Evolutionary conservation across 2,888 invertebrate genomes (phyloP).

Genomic region (Eretmocerus hayati): DNA sequence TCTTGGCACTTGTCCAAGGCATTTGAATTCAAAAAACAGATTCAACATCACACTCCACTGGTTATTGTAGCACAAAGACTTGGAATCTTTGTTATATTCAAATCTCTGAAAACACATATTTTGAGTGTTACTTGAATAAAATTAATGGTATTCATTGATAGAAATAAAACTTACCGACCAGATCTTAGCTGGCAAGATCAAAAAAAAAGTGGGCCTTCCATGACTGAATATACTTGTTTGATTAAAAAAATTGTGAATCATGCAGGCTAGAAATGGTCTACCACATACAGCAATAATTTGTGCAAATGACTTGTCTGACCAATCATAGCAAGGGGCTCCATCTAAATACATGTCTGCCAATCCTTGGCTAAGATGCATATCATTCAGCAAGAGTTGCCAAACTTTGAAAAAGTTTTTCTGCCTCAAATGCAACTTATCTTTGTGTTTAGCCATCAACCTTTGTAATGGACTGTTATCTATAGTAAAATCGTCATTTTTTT

Average conservation of each 20-base stretch:
- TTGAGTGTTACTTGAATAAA: constrained; percentile 1
- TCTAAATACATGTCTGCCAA: constrained; percentile 52
- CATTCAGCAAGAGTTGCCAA: constrained; percentile 53
- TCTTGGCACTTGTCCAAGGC: constrained; percentile 49
- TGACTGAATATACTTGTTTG: constrained; percentile 52
- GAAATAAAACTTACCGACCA: constrained; percentile 10
- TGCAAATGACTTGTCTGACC: constrained; percentile 50
- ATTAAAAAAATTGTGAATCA: constrained; percentile 56
- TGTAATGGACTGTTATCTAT: constrained; percentile 47
- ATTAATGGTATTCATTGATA: neutral
- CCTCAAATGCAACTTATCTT: constrained; percentile 47
- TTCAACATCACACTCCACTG: constrained; percentile 59
- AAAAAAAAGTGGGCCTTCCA: constrained; percentile 59
- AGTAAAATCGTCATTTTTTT: constrained; percentile 51
- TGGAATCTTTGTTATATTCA: neutral
- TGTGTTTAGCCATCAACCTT: constrained; percentile 45
- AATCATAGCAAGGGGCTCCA: constrained; percentile 48
- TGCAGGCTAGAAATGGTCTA: constrained; percentile 55
- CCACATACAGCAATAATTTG: constrained; percentile 57
- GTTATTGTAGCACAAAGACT: constrained; percentile 48
- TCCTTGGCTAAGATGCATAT: constrained; percentile 54
- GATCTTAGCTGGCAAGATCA: constrained; percentile 47
- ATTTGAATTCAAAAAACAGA: constrained; percentile 58
- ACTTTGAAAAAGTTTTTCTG: constrained; percentile 55
- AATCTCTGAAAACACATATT: constrained; percentile 16